Evolutionary conservation across 2,888 invertebrate species (phyloP).

Genomic region (Heliconius ethilla): DNA sequence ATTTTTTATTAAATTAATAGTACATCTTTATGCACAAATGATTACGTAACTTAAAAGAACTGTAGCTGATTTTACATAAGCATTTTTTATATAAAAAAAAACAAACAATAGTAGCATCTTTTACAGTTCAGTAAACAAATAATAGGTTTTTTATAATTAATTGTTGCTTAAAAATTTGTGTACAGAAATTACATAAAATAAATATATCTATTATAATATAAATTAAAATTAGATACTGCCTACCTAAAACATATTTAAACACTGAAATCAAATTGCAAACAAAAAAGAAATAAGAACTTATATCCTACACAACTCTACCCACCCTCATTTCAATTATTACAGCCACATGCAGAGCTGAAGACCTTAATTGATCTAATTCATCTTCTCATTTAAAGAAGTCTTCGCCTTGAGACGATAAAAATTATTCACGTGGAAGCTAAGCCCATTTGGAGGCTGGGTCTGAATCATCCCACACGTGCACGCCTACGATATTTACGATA

Average conservation of each 20-base stretch:
- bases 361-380: conserved; percentile 8
- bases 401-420: conserved; percentile 41
- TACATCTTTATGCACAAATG: too few species aligned
- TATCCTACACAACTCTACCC: neutral
- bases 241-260: neutral
- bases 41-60: too few species aligned
- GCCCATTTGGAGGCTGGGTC: conserved; percentile 35
- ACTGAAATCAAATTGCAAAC: neutral
- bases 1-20: too few species aligned
- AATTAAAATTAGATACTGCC: neutral
- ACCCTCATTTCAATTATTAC: conserved; percentile 16
- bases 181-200: neutral
- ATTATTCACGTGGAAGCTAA: conserved; percentile 41
- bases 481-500: conserved; percentile 17
- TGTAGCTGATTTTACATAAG: too few species aligned
- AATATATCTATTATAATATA: neutral
- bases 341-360: conserved; percentile 21
- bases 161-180: neutral
- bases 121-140: too few species aligned
- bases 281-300: conserved; percentile 5
- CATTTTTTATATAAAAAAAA: too few species aligned
- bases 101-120: too few species aligned
- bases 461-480: conserved; percentile 51
- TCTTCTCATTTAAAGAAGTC: conserved; percentile 12
- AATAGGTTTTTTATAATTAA: too few species aligned